A percentile compares a stretch with the other conserved stretches of the same genome.
phyloP scores from a whole-genome alignment of 2,113 vertebrate genomes.

The Limanda limanda region DNA sequence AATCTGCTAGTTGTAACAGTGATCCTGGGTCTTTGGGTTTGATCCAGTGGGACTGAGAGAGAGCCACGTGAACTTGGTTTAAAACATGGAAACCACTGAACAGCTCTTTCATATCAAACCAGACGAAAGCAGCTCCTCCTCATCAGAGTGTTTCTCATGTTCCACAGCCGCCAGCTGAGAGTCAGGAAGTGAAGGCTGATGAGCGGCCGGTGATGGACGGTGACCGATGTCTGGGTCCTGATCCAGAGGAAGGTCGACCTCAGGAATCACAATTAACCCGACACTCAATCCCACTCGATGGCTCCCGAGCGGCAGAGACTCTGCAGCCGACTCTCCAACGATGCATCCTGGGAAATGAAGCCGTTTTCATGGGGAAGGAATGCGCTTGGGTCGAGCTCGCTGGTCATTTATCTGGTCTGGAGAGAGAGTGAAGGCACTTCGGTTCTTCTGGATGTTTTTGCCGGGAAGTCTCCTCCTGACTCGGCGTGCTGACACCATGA shows the following conservation, averaged over 20 bases:
- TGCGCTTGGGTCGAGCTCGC: neutral
- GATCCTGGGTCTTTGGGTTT: too few relatives aligned
- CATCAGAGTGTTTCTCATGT: neutral
- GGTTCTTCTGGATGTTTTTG: too few relatives aligned
- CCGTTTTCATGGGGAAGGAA: neutral
- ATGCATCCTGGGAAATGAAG: neutral
- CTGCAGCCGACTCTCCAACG: conserved; percentile 2
- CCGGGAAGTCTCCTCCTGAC: too few relatives aligned
- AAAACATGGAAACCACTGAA: too few relatives aligned
- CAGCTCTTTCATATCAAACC: too few relatives aligned
- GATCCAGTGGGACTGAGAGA: too few relatives aligned
- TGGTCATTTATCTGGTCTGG: too few relatives aligned
- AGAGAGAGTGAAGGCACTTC: too few relatives aligned
- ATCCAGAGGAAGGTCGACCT: conserved; percentile 49
- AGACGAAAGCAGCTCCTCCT: too few relatives aligned
- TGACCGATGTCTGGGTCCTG: conserved; percentile 46
- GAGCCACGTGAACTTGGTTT: too few relatives aligned
- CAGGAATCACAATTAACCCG: conserved; percentile 48
- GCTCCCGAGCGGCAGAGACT: conserved; percentile 48
- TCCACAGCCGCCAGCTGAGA: neutral
- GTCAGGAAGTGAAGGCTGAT: conserved; percentile 14
- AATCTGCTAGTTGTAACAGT: too few relatives aligned
- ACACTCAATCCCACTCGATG: conserved; percentile 44
- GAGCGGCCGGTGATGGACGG: conserved; percentile 21
- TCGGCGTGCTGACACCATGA: conserved; percentile 68